phyloP scores from a whole-genome alignment of 2,113 vertebrate species.

The Chauna torquata region DNA sequence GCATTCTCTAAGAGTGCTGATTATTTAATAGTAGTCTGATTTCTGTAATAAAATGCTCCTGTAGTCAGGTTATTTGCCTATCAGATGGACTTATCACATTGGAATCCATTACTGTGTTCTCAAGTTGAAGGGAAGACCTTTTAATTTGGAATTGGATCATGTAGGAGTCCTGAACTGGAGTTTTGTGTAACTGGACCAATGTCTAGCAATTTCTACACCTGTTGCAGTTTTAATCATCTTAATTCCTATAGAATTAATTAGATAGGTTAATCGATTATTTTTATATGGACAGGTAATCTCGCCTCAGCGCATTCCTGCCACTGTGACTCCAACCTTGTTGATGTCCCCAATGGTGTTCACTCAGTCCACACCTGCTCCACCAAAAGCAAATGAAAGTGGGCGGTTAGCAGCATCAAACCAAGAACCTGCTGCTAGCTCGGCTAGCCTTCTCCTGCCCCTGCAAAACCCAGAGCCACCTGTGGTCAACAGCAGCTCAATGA shows the following conservation, averaged over 20 bases:
- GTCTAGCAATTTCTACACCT: neutral
- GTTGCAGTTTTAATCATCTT: neutral
- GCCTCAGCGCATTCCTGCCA: constrained; percentile 79
- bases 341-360: constrained; percentile 89
- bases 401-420: neutral
- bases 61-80: neutral
- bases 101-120: neutral
- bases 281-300: constrained; percentile 76
- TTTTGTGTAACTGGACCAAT: rapidly evolving
- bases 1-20: neutral
- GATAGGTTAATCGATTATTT: neutral
- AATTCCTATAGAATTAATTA: rapidly evolving
- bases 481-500: constrained; percentile 63
- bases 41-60: neutral
- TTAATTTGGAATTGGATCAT: neutral
- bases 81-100: neutral
- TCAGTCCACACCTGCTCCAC: constrained; percentile 63
- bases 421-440: neutral
- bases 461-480: constrained; percentile 22
- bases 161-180: neutral
- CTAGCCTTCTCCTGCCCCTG: constrained; percentile 59
- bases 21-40: neutral
- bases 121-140: neutral
- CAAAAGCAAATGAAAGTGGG: constrained; percentile 22
- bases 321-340: constrained; percentile 80